Evolutionary conservation across 2,888 invertebrate genomes (phyloP), one percentile per base, ranked within the genome.

Genomic region (Ennomos quercinarius): DNA sequence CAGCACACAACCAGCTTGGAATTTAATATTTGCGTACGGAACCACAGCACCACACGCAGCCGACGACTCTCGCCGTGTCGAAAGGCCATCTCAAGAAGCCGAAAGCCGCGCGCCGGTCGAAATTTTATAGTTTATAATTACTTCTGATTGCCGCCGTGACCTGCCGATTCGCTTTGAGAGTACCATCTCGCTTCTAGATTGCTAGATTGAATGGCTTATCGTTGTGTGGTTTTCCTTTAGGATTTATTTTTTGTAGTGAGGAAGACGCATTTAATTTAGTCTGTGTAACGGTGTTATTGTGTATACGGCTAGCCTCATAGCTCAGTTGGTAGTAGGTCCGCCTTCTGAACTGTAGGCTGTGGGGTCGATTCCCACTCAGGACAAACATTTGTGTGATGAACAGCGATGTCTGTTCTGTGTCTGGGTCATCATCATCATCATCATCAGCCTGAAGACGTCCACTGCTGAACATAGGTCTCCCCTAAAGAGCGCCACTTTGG

Each of bases 91-190:
- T 80, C 84, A 91, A 89, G 91, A 89, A 91, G 91, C 91, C 87
- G 87, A 89, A 90, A 89, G 84, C 79, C 71, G 77, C 78, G 82
- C 83, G 76, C 77, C 81, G 81, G 76, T 82, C 73, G 75, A 79
- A 78, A 77, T 86, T 91, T 91, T 91, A 91, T 91, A 88, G 90
- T 87, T 89, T 89, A 91, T 91, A 91, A 91, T 91, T 91, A 89
- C 88, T 66, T 62, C 72, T 86, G 85, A 90, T 90, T 86, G 88
- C 83, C 79, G 79, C 66, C 86, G 84, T 83, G 84, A 84, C 83
- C 83, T 74, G 77, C 63, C 77, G 81, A 78, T 84, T 80, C 80
- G 80, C 78, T 59, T 39, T 53, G 27, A 58, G 40, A 58, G 43
- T 45, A 11, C 44, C 45, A 51, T 51, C 49, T 74, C 73, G 77